phyloP scores from a whole-genome alignment of 2,113 vertebrate genomes.

The Lycaon pictus region DNA sequence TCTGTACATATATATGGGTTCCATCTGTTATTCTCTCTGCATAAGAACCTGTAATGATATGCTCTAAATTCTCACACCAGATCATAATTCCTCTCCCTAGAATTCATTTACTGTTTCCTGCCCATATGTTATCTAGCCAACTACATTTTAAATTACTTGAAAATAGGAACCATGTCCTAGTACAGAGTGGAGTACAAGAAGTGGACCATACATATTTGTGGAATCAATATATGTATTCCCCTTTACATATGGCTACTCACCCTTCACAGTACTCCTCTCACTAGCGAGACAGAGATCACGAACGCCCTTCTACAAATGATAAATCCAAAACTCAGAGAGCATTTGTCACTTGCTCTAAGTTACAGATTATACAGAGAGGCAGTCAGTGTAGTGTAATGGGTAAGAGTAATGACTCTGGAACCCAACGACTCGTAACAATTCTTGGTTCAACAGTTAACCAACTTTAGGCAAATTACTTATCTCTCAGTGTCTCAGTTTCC shows the following conservation, averaged over 20 bases:
- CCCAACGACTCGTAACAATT: background rate
- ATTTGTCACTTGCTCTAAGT: background rate
- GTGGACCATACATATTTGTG: background rate
- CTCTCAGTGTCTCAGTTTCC: background rate
- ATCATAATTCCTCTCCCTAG: slow-evolving; percentile 32
- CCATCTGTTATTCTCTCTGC: slow-evolving; percentile 44
- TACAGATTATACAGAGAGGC: background rate
- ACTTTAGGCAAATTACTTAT: background rate
- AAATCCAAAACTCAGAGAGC: background rate
- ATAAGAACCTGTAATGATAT: slow-evolving; percentile 8
- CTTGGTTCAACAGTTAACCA: slow-evolving; percentile 31
- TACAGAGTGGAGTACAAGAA: background rate
- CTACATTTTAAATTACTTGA: slow-evolving; percentile 20
- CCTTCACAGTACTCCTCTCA: background rate
- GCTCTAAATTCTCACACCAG: slow-evolving; percentile 1
- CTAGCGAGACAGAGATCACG: background rate
- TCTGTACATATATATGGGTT: background rate
- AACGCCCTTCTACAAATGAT: background rate
- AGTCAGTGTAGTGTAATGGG: background rate
- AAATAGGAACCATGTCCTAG: background rate
- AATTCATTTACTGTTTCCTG: slow-evolving; percentile 37
- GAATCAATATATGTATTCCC: background rate
- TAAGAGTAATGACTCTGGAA: background rate
- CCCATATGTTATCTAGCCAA: background rate
- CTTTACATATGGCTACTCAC: background rate